Evolutionary conservation across 2,113 vertebrate species (phyloP).

Genomic region (Chrysemys picta): DNA sequence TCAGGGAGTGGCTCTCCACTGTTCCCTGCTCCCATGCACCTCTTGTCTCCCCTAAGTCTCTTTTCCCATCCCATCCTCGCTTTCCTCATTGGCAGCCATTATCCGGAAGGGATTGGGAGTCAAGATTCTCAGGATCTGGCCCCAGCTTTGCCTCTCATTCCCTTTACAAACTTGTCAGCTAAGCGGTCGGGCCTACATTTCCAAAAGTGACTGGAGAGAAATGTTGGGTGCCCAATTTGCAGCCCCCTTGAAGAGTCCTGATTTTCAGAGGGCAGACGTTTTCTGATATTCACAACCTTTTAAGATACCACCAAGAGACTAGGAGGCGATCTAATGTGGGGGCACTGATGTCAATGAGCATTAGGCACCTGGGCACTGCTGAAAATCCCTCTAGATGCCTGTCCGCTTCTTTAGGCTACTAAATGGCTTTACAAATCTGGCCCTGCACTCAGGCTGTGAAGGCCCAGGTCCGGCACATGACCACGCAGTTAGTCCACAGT

Average conservation of each 20-base stretch:
- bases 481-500: background rate
- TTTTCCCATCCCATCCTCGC: background rate
- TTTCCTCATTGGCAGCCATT: background rate
- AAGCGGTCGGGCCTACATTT: background rate
- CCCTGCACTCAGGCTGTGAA: background rate
- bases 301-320: background rate
- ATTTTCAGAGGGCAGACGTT: background rate
- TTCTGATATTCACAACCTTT: background rate
- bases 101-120: background rate
- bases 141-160: background rate
- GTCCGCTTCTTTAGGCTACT: background rate
- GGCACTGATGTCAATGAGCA: background rate
- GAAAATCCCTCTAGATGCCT: background rate
- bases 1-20: background rate
- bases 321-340: background rate
- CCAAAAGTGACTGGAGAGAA: background rate
- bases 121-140: background rate
- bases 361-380: background rate
- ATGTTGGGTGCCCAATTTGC: background rate
- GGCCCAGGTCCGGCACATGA: background rate
- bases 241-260: background rate
- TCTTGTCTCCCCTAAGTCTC: background rate
- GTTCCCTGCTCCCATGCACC: background rate
- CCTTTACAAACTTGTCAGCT: background rate
- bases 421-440: background rate